A percentile compares a stretch with the other conserved stretches of the same genome.
phyloP scores from a whole-genome alignment of 2,797 vertebrate genomes.

The Oreochromis grahami region DNA sequence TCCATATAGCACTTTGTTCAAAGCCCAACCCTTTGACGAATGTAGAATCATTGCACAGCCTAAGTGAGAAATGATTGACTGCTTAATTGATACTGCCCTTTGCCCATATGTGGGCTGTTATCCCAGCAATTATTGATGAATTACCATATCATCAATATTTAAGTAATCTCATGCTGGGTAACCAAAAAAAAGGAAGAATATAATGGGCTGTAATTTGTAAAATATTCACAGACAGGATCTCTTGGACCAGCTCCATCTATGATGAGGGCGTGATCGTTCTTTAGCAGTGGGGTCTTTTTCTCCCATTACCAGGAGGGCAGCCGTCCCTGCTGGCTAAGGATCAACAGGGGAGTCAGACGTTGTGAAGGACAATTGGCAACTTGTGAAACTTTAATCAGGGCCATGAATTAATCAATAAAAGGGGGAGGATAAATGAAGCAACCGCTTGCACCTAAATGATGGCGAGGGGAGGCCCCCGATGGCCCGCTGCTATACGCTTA shows the following conservation, averaged over 20 bases:
- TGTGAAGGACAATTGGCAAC: conserved; percentile 74
- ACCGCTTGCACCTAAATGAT: conserved; percentile 50
- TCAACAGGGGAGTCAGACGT: conserved; percentile 59
- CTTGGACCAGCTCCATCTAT: conserved; percentile 2
- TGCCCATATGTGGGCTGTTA: conserved; percentile 36
- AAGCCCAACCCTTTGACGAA: background rate
- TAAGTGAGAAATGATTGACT: conserved; percentile 47
- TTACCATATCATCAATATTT: conserved; percentile 72
- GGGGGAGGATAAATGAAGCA: conserved; percentile 62
- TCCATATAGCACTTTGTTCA: background rate
- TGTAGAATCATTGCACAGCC: background rate
- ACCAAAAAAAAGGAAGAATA: conserved; percentile 42
- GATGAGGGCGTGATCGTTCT: conserved; percentile 32
- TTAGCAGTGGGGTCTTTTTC: conserved; percentile 3
- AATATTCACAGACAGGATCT: conserved; percentile 50
- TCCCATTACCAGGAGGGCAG: conserved; percentile 52
- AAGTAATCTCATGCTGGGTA: conserved; percentile 36
- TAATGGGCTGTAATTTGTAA: conserved; percentile 54
- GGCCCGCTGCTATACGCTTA: conserved; percentile 38
- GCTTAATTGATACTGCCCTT: conserved; percentile 51
- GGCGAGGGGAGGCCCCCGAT: conserved; percentile 48
- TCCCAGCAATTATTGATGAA: conserved; percentile 60
- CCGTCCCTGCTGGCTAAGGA: conserved; percentile 49
- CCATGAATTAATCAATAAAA: conserved; percentile 77
- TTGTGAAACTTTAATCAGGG: conserved; percentile 73